Evolutionary conservation across 2,888 invertebrate genomes (phyloP).

Genomic region (Onthophagus sagittarius): DNA sequence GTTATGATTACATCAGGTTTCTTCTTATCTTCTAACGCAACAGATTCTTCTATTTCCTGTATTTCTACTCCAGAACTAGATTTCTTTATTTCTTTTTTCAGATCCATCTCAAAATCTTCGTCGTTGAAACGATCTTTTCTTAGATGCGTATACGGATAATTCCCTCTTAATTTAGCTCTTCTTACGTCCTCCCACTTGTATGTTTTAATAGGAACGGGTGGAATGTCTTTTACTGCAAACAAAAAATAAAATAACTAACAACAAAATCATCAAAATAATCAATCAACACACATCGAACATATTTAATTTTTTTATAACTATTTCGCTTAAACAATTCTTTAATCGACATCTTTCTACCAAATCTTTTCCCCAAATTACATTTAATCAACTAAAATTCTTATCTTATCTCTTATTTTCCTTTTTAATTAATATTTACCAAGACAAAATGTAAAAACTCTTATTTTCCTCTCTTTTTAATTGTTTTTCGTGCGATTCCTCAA

Average conservation of each 20-base stretch:
- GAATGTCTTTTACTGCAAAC: conserved; percentile 44
- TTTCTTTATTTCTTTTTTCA: conserved; percentile 34
- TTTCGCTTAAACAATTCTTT: conserved; percentile 19
- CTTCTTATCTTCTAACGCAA: not conserved
- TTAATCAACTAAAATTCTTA: not conserved
- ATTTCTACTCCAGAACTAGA: conserved; percentile 31
- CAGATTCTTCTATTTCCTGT: conserved; percentile 27
- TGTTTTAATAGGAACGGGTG: conserved; percentile 70
- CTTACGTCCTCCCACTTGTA: conserved; percentile 79
- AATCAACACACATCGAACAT: conserved; percentile 20
- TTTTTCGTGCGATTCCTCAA: not conserved
- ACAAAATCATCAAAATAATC: not conserved
- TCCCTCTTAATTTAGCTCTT: conserved; percentile 66
- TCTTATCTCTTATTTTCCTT: no score
- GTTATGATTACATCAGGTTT: no score
- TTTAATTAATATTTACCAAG: no score
- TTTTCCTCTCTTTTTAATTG: not conserved
- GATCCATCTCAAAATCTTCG: conserved; percentile 40
- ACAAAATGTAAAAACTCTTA: no score
- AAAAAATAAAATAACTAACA: conserved; percentile 15
- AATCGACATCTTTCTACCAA: conserved; percentile 16
- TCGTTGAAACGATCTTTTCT: conserved; percentile 57
- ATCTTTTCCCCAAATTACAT: not conserved
- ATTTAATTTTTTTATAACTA: conserved; percentile 23
- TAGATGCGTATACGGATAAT: conserved; percentile 78